Evolutionary conservation across 2,113 vertebrate species (phyloP).

Genomic region (Melospiza melodia): DNA sequence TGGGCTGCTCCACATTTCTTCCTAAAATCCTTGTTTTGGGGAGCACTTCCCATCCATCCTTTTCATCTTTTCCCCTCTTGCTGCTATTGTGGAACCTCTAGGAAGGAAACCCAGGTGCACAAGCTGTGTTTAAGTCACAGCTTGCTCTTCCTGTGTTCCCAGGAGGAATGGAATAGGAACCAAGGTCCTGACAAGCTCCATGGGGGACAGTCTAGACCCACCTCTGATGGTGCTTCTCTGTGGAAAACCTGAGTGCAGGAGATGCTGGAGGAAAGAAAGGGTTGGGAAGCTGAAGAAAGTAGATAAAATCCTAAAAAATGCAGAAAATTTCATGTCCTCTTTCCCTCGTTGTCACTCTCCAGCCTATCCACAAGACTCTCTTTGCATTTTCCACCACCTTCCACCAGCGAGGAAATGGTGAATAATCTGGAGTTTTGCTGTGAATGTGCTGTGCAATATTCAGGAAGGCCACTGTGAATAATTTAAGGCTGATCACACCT

Average conservation of each 20-base stretch:
- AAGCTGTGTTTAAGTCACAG: not conserved
- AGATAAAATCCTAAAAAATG: not conserved
- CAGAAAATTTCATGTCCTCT: not conserved
- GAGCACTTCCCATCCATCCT: not conserved
- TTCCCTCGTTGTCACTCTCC: not conserved
- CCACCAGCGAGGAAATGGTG: not conserved
- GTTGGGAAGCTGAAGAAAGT: not conserved
- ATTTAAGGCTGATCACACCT: conserved; percentile 49
- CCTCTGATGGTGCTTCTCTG: not conserved
- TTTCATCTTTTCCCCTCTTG: not conserved
- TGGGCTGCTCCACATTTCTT: not conserved
- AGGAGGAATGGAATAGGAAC: not conserved
- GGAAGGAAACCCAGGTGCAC: not conserved
- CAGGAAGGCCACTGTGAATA: conserved; percentile 65
- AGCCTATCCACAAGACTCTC: not conserved
- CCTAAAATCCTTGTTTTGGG: not conserved
- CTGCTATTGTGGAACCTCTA: not conserved
- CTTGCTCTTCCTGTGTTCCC: not conserved
- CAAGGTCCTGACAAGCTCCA: not conserved
- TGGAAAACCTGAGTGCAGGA: not conserved
- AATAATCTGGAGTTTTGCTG: not conserved
- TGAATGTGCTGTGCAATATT: conserved; percentile 47
- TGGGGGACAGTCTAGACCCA: not conserved
- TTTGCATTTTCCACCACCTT: not conserved
- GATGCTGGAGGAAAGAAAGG: not conserved